Conservation (phyloP, 2,888 invertebrate genomes). For the Abrostola triplasia region DNA sequence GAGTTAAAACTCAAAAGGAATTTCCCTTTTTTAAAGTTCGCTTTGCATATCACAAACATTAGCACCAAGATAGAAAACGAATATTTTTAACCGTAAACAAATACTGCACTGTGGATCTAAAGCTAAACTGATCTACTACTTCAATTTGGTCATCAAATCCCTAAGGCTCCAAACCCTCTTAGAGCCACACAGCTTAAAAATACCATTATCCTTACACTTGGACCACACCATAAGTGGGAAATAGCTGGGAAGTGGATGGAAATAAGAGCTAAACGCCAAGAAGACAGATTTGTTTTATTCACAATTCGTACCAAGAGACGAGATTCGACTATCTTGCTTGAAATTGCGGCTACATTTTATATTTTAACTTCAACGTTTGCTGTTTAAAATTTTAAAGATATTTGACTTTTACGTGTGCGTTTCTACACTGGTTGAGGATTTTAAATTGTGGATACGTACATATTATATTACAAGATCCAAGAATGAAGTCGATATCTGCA, state of each 20-base stretch:
- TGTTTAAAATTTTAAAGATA: conserved; percentile 46
- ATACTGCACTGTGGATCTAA: background rate
- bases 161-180: conserved; percentile 17
- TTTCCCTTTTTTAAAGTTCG: too few relatives aligned
- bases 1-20: too few relatives aligned
- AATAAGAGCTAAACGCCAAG: conserved; percentile 83
- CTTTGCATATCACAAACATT: too few relatives aligned
- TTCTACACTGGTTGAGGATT: conserved; percentile 15
- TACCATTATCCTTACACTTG: conserved; percentile 50
- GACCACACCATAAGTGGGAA: conserved; percentile 71
- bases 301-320: conserved; percentile 59
- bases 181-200: conserved; percentile 17
- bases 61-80: too few relatives aligned
- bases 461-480: background rate
- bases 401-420: conserved; percentile 33
- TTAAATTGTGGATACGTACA: conserved; percentile 29
- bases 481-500: background rate
- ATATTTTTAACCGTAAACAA: background rate
- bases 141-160: background rate
- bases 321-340: conserved; percentile 45
- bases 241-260: conserved; percentile 82
- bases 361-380: conserved; percentile 35
- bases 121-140: background rate
- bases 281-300: conserved; percentile 86
- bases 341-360: conserved; percentile 48